A percentile compares a stretch with the other conserved stretches of the same genome.
phyloP scores from a whole-genome alignment of 2,113 vertebrate genomes.

The Mugil cephalus region DNA sequence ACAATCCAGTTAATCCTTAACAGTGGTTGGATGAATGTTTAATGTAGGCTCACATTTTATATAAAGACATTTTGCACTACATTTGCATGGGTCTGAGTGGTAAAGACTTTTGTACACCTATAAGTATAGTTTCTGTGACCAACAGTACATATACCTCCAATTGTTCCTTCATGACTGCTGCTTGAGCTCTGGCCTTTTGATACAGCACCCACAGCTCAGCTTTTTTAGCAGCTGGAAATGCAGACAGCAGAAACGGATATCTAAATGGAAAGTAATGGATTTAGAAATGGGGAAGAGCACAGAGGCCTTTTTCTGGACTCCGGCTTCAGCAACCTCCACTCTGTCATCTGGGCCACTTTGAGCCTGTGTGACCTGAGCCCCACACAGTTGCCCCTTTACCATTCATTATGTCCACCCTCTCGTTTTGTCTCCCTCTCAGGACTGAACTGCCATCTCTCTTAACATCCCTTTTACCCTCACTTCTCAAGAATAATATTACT shows the following conservation, averaged over 20 bases:
- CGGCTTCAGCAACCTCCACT: conserved; percentile 18
- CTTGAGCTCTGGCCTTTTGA: conserved; percentile 28
- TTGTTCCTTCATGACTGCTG: conserved; percentile 35
- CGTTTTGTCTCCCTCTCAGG: conserved; percentile 4
- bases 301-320: background rate
- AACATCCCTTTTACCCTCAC: background rate
- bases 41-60: too few relatives aligned
- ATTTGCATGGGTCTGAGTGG: too few relatives aligned
- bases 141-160: conserved; percentile 16
- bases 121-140: background rate
- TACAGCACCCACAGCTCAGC: conserved; percentile 13
- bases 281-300: conserved; percentile 8
- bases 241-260: conserved; percentile 21
- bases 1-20: too few relatives aligned
- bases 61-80: too few relatives aligned
- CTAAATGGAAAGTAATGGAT: conserved; percentile 43
- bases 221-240: conserved; percentile 30
- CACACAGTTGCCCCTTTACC: background rate
- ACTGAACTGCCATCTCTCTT: conserved; percentile 6
- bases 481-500: background rate
- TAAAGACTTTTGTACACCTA: too few relatives aligned
- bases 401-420: conserved; percentile 31
- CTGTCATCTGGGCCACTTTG: conserved; percentile 27
- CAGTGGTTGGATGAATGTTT: too few relatives aligned
- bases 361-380: conserved; percentile 22